Base-by-base conservation (phyloP, 2,888 invertebrate species). In the Nesidiocoris tenuis region DNA sequence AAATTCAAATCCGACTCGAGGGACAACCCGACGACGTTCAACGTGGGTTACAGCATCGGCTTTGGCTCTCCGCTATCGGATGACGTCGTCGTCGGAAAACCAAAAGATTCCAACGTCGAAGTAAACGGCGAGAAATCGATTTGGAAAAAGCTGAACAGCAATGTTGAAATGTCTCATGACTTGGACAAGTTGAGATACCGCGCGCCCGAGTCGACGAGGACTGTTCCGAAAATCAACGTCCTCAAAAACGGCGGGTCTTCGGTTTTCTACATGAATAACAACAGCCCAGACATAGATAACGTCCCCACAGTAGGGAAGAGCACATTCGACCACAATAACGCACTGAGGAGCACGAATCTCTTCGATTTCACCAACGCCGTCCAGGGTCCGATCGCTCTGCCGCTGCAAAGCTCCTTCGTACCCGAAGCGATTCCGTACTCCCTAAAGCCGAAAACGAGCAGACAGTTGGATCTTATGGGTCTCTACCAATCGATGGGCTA, bases 361-460 rank as follows among this genome's bases (percentile, higher is more conserved):
- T 86, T 86, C 77, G 86, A 86, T 79, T 82, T 85, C 67, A 83
- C 84, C 0, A 85, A 86, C 76, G 85, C 83, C 16, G 74, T 79
- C 61, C 23, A 61, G 17, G 19, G 54, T 16, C 77, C 77, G 2
- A 61, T 75, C 7, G 66, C 75, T 22, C 18, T 67, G 18, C 75
- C 75, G 16, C 24, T 75, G 54, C 19, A 22, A 1, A 65, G 56
- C 16, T 65, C 55, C 57, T 16, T 65, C 16, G 74, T 61, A 16
- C 74, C 74, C 7, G 74, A 65, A 59, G 16, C 59, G 7, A 64
- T 63, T 22, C 67, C 74, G 7, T 72, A 39, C 16, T 18, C 19
- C 1, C 3, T 39, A 0, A 76, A 70, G 22, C 67, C 75, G 16
- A 68, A 68, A 57, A 19, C 61, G 3, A 75, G 63, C 16, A 18